Evolutionary conservation across 1,140 invertebrate species (phyloP), one percentile per base, ranked within the genome.

Genomic region (Scaptomyza montana): DNA sequence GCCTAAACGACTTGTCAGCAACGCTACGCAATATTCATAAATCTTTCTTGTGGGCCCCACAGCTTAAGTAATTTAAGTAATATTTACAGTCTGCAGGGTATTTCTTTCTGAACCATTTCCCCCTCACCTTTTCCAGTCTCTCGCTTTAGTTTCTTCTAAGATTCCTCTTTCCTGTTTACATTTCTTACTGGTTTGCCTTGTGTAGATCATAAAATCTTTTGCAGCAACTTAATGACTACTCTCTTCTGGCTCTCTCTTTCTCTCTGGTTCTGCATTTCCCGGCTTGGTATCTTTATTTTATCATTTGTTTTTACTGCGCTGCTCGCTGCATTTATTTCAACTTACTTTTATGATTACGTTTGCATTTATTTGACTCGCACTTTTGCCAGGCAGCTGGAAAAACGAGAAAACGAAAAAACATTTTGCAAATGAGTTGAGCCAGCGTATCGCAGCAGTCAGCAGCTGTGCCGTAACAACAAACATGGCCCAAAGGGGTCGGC

Each of bases 361-460:
- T 78, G 46, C 75, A 85, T 70, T 76, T 79, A 66, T 60, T 77
- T 68, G 64, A 64, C 63, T 47, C 45, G 54, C 66, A 63, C 66
- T 69, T 63, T 62, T 62, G 28, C 39, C 41, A 4, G 33, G 60
- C 64, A 60, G 53, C 67, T 60, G 62, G 63, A 78, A 86, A 77
- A 85, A 85, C 84, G 70, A 67, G 56, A 57, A 51, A 75, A 16
- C 16, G 16, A 16, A 16, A 16, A 16, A 84, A 66, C 57, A 79
- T 84, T 71, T 80, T 74, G 65, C 79, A 82, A 78, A 84, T 82
- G 79, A 84, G 70, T 61, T 62, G 53, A 19, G 30, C 9, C 10
- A 36, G 45, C 30, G 30, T 33, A 33, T 33, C 30, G 47, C 47
- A 13, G 16, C 41, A 10, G 28, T 36, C 54, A 57, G 43, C 64